These are phyloP conservation scores for Passer montanus DNA, from an alignment of 2,113 vertebrate species.

Conservation along the genomic window DNA sequence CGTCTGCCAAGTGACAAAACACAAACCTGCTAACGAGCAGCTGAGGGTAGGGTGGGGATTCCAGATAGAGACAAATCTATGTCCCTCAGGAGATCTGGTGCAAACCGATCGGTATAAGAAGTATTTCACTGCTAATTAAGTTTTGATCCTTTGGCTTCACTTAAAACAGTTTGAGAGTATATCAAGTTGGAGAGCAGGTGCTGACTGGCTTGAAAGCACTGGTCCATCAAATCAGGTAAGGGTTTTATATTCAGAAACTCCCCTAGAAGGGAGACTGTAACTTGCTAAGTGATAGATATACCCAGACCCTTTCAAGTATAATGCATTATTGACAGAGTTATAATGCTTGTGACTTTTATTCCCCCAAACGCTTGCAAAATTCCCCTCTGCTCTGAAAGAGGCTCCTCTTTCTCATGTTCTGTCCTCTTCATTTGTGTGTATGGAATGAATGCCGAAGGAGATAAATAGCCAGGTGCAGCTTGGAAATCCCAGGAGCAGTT, in stretches of 20 bases:
- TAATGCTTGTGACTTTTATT: conserved; percentile 8
- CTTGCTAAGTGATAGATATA: conserved; percentile 28
- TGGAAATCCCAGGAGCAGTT: background rate
- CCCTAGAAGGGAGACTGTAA: conserved; percentile 22
- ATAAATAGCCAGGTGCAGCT: conserved; percentile 3
- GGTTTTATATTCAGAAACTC: conserved; percentile 38
- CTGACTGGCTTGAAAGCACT: conserved; percentile 74
- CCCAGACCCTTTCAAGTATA: conserved; percentile 42
- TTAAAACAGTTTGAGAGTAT: conserved; percentile 74
- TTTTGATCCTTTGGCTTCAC: conserved; percentile 81
- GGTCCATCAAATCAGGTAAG: conserved; percentile 69
- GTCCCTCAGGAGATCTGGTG: conserved; percentile 73
- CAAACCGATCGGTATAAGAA: conserved; percentile 67
- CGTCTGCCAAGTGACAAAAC: conserved; percentile 60
- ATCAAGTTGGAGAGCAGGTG: conserved; percentile 78
- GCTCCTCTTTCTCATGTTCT: conserved; percentile 3
- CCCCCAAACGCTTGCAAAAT: background rate
- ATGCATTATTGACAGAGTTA: conserved; percentile 39
- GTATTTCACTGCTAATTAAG: conserved; percentile 80
- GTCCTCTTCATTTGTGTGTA: background rate
- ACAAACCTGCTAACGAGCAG: conserved; percentile 48
- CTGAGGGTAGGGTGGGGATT: conserved; percentile 66
- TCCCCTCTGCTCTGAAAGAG: background rate
- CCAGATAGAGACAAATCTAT: conserved; percentile 75
- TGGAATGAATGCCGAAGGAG: conserved; percentile 25